Evolutionary conservation across 2,113 vertebrate species (phyloP).

Genomic region (Oreochromis aureus): DNA sequence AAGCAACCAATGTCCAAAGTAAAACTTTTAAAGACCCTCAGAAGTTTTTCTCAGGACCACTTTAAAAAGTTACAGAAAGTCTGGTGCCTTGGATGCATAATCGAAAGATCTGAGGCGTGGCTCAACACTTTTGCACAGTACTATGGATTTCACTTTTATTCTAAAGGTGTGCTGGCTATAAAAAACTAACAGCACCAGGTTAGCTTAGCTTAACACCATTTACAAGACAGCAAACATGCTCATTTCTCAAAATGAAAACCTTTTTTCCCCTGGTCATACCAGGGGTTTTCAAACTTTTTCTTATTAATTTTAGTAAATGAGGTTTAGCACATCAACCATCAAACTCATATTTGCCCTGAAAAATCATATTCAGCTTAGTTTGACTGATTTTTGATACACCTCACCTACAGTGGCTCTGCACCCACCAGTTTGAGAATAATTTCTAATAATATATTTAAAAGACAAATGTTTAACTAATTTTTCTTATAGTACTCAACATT

Average conservation of each 20-base stretch:
- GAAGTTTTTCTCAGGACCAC: neutral
- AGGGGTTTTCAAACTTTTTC: neutral
- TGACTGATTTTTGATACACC: neutral
- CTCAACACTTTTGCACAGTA: neutral
- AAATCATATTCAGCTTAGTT: neutral
- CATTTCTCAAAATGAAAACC: neutral
- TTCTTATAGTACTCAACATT: neutral
- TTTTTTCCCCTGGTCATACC: neutral
- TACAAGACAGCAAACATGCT: neutral
- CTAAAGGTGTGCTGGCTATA: neutral
- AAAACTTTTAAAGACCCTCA: neutral
- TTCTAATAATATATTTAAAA: neutral
- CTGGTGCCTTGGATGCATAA: neutral
- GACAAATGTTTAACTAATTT: neutral
- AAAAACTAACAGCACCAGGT: neutral
- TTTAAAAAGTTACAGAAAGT: neutral
- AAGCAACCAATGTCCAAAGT: neutral
- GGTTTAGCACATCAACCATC: neutral
- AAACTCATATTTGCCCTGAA: neutral
- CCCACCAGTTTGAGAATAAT: neutral
- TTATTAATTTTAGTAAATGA: neutral
- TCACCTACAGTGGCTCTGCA: neutral
- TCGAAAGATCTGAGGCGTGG: accelerated
- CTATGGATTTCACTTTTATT: neutral
- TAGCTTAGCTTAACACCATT: accelerated